Base-by-base conservation (phyloP, 2,888 invertebrate species). In the Neria commutata region DNA sequence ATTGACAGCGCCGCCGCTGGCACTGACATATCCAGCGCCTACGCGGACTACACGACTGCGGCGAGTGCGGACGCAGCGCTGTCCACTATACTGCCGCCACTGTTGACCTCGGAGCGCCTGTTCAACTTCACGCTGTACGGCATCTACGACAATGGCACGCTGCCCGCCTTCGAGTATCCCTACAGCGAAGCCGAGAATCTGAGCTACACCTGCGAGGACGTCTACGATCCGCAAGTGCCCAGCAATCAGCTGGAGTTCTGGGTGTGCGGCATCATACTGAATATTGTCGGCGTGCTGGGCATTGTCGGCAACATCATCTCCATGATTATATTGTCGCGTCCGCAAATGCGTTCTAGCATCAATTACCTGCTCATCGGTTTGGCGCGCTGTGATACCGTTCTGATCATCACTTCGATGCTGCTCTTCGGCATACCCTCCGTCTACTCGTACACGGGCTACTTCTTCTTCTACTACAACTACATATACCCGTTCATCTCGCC, bases 261-360 rank as follows among this genome's bases (percentile, higher is more conserved):
- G 80, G 87, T 91, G 65, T 91, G 91, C 81, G 94, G 94, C 60
- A 85, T 95, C 66, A 83, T 94, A 67, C 85, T 94, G 58, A 94
- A 93, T 81, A 81, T 88, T 49, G 88, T 95, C 71, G 92, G 92
- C 59, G 81, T 91, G 24, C 89, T 91, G 72, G 97, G 96, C 5
- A 87, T 96, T 63, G 85, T 94, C 46, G 97, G 96, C 65, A 97
- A 96, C 83, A 86, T 92, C 58, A 90, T 97, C 57, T 90, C 95
- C 40, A 92, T 94, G 86, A 89, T 95, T 62, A 95, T 96, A 70
- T 85, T 96, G 53, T 92, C 94, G 59, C 87, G 95, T 56, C 95
- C 95, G 23, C 92, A 96, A 82, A 97, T 98, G 97, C 89, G 93
- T 73, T 95, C 95, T 60, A 95, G 96, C 76, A 94, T 97, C 77